Conservation (phyloP, 1,140 invertebrate genomes). For the Drosophila leontia region DNA sequence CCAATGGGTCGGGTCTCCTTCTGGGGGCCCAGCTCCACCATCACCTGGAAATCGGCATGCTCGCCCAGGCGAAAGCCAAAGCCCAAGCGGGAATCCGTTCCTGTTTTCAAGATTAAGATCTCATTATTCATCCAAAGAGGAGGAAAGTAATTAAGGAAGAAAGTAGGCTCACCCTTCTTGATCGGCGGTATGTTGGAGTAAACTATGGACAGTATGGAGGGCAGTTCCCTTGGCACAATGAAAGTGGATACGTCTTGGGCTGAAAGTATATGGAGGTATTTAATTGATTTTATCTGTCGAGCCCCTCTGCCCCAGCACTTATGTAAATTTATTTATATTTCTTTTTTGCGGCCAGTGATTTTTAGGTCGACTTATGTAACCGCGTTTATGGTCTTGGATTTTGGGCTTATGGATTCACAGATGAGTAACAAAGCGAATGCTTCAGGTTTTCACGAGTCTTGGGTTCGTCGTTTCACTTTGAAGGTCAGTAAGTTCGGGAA, state of each 20-base stretch:
- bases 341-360: slow-evolving; percentile 1
- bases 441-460: not conserved
- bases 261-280: slow-evolving; percentile 32
- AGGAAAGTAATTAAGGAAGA: not conserved
- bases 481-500: slow-evolving; percentile 34
- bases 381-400: slow-evolving; percentile 17
- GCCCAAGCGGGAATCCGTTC: slow-evolving; percentile 91
- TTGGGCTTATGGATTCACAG: slow-evolving; percentile 13
- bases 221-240: slow-evolving; percentile 91
- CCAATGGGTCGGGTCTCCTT: slow-evolving; percentile 88
- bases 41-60: slow-evolving; percentile 92
- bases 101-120: slow-evolving; percentile 83
- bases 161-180: slow-evolving; percentile 89
- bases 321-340: slow-evolving; percentile 22
- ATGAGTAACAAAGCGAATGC: slow-evolving; percentile 34
- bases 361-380: slow-evolving; percentile 27
- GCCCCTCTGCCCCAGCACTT: slow-evolving; percentile 39
- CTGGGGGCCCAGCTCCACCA: slow-evolving; percentile 92
- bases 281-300: slow-evolving; percentile 21
- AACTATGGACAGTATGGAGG: slow-evolving; percentile 90
- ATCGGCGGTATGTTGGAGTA: slow-evolving; percentile 94
- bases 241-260: slow-evolving; percentile 80
- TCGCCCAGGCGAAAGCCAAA: slow-evolving; percentile 92
- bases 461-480: slow-evolving; percentile 31
- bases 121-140: not conserved